Percentiles rank a stretch among this genome's conserved stretches.
Conservation (phyloP, 2,888 invertebrate genomes). For the Cactoblastis cactorum region DNA sequence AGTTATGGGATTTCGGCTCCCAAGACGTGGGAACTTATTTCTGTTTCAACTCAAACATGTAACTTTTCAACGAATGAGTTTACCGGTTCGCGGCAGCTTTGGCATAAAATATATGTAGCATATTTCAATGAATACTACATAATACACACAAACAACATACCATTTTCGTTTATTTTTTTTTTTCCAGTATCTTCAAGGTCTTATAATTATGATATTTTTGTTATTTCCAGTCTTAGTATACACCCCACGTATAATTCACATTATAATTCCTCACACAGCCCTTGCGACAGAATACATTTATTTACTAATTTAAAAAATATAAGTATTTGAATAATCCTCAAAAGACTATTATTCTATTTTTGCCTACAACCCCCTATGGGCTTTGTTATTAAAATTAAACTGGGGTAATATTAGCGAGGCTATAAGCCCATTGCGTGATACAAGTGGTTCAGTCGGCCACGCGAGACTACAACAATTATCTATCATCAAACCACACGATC, state of each 20-base stretch:
- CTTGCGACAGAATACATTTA: no score
- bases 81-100: not conserved
- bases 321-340: not conserved
- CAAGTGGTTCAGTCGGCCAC: not conserved
- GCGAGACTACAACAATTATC: not conserved
- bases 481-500: constrained; percentile 1
- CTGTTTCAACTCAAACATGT: constrained; percentile 10
- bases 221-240: no score
- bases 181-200: no score
- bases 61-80: constrained; percentile 9
- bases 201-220: no score
- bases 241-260: no score
- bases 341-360: not conserved
- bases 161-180: no score
- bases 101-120: not conserved
- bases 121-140: no score
- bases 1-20: not conserved
- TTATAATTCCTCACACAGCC: no score
- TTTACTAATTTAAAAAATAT: not conserved
- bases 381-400: not conserved
- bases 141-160: no score
- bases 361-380: not conserved
- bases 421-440: constrained; percentile 2
- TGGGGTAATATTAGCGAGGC: not conserved
- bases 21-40: constrained; percentile 1